These are phyloP conservation scores for Zosterops lateralis DNA, from an alignment of 2,113 vertebrate genomes.

Conservation along the genomic window DNA sequence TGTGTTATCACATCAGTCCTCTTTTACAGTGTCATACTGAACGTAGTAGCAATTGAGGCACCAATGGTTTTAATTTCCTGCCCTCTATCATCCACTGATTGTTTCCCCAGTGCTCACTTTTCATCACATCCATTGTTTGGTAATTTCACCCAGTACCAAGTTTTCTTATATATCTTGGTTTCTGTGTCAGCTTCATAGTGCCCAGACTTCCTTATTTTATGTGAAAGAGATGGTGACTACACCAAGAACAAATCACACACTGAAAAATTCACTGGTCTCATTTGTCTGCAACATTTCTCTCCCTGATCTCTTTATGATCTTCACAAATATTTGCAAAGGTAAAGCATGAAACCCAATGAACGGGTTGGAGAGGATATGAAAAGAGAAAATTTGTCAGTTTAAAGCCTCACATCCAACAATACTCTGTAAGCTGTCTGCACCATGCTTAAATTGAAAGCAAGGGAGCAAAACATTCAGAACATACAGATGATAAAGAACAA, in stretches of 20 bases:
- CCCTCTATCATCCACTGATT: not conserved
- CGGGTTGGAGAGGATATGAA: not conserved
- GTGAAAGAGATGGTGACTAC: not conserved
- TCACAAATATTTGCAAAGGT: slow-evolving; percentile 53
- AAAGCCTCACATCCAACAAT: slow-evolving; percentile 25
- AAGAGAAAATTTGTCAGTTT: slow-evolving; percentile 35
- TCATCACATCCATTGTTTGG: not conserved
- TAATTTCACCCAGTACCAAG: not conserved
- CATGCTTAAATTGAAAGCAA: slow-evolving; percentile 51
- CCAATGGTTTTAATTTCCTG: slow-evolving; percentile 13
- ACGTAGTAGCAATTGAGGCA: not conserved
- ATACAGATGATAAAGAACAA: slow-evolving; percentile 35
- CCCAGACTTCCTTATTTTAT: not conserved
- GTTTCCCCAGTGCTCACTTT: not conserved
- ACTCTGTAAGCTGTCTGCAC: slow-evolving; percentile 8
- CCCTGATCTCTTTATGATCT: slow-evolving; percentile 34
- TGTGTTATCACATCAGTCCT: not conserved
- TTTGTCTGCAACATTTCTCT: not conserved
- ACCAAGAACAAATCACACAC: not conserved
- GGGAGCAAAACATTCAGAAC: slow-evolving; percentile 33
- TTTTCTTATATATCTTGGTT: not conserved
- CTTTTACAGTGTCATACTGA: not conserved
- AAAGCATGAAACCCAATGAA: slow-evolving; percentile 31
- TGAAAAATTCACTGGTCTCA: not conserved
- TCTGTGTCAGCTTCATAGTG: not conserved